Evolutionary conservation across 2,797 vertebrate species (phyloP).

Genomic region (Chrosomus eos): DNA sequence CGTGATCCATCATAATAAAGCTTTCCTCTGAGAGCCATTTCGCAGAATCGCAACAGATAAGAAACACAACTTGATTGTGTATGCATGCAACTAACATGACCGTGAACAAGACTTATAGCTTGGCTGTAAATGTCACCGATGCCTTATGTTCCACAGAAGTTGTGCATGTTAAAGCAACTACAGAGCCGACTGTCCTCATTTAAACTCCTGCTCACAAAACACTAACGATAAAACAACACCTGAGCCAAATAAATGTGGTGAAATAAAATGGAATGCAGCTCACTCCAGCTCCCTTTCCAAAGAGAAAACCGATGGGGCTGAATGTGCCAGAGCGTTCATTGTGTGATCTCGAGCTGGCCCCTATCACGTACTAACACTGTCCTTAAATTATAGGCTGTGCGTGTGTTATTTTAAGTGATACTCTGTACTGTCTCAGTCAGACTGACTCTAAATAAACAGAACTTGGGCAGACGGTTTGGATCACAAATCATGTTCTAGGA

Average conservation of each 20-base stretch:
- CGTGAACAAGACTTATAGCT: constrained; percentile 12
- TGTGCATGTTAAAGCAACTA: constrained; percentile 7
- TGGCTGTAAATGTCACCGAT: constrained; percentile 22
- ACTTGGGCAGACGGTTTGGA: constrained; percentile 68
- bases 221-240: constrained; percentile 41
- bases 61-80: constrained; percentile 25
- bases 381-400: constrained; percentile 72
- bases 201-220: constrained; percentile 49
- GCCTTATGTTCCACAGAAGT: constrained; percentile 17
- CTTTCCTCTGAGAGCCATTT: constrained; percentile 10
- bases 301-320: constrained; percentile 42
- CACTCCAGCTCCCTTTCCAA: constrained; percentile 56
- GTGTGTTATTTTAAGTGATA: constrained; percentile 75
- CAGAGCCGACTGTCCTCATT: constrained; percentile 34
- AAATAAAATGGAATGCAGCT: constrained; percentile 69
- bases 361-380: constrained; percentile 70
- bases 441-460: constrained; percentile 70
- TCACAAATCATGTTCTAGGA: constrained; percentile 39
- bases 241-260: constrained; percentile 64
- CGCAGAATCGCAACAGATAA: constrained; percentile 11
- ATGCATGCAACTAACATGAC: constrained; percentile 9
- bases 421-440: constrained; percentile 72
- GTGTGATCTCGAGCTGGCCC: constrained; percentile 65
- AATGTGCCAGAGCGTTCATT: constrained; percentile 71
- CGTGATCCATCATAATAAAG: constrained; percentile 32